Evolutionary conservation across 1,140 invertebrate species (phyloP), one percentile per base, ranked within the genome.

Genomic region (Hycleus phaleratus): DNA sequence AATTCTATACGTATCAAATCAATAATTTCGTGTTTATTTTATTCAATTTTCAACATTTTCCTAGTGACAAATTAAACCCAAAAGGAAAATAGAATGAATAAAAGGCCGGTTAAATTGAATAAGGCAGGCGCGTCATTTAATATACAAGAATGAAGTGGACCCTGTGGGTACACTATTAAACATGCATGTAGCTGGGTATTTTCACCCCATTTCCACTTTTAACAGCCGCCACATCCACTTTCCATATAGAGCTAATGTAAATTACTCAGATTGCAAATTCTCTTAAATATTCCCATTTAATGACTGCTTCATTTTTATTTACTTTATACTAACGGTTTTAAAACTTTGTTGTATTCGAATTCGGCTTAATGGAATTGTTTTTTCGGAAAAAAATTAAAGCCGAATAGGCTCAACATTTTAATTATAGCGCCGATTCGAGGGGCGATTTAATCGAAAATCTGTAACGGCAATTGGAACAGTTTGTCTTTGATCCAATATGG

Each of bases 141-240:
- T 63, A 48, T 38, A 51, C 54, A 61, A 61, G 63, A 67, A 65
- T 64, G 52, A 66, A 68, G 60, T 66, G 32, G 67, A 66, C 62
- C 66, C 64, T 63, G 56, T 62, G 64, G 64, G 67, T 60, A 56
- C 58, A 58, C 51, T 64, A 68, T 68, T 68, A 68, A 68, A 68
- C 67, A 68, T 68, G 67, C 64, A 68, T 68, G 64, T 65, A 58
- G 49, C 49, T 50, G 56, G 39, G 47, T 47, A 39, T 45, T 38
- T 26, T 52, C 47, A 40, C 40, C 49, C 51, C 25, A 45, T 44
- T 50, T 42, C 46, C 32, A 32, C 32, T 32, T 32, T 32, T 32
- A 32, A 32, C 32, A 32, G 7, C 32, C 4, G 4, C 7, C 32
- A 5, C 32, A 32, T 32, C 32, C 32, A 32, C 32, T 32, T 32